Evolutionary conservation across 2,888 invertebrate species (phyloP).

Genomic region (Linnaemya tessellans): DNA sequence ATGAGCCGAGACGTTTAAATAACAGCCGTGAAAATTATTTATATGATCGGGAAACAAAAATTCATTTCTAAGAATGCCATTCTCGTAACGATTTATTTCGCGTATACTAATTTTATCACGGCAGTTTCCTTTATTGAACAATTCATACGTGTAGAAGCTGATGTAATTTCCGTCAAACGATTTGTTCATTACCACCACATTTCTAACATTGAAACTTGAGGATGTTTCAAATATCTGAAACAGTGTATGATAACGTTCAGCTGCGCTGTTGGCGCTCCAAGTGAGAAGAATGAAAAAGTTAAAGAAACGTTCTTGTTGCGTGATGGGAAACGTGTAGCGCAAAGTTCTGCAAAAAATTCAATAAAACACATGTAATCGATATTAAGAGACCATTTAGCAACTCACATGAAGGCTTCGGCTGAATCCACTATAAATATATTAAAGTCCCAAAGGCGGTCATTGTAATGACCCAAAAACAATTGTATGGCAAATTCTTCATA

Average conservation of each 20-base stretch:
- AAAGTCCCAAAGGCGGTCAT: slow-evolving; percentile 74
- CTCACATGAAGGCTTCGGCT: slow-evolving; percentile 75
- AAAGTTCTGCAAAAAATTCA: slow-evolving; percentile 67
- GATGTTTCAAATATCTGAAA: slow-evolving; percentile 74
- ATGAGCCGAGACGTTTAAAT: slow-evolving; percentile 76
- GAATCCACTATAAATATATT: slow-evolving; percentile 77
- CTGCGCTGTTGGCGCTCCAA: not conserved
- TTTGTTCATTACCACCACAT: slow-evolving; percentile 76
- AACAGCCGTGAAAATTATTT: slow-evolving; percentile 75
- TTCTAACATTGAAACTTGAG: slow-evolving; percentile 74
- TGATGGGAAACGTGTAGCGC: slow-evolving; percentile 69
- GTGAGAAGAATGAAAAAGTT: slow-evolving; percentile 77
- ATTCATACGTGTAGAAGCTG: slow-evolving; percentile 71
- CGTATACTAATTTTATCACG: slow-evolving; percentile 61
- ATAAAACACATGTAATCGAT: too few relatives aligned
- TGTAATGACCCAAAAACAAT: slow-evolving; percentile 71
- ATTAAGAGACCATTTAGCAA: slow-evolving; percentile 40
- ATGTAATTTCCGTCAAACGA: slow-evolving; percentile 25
- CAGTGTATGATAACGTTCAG: not conserved
- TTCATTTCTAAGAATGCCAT: slow-evolving; percentile 55
- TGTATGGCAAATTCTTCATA: slow-evolving; percentile 73
- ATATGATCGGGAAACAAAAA: slow-evolving; percentile 75
- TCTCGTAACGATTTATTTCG: slow-evolving; percentile 74
- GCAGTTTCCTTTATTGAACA: slow-evolving; percentile 64
- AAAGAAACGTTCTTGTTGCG: slow-evolving; percentile 75